Evolutionary conservation across 2,888 invertebrate genomes (phyloP).

Genomic region (Augochlorella aurata): DNA sequence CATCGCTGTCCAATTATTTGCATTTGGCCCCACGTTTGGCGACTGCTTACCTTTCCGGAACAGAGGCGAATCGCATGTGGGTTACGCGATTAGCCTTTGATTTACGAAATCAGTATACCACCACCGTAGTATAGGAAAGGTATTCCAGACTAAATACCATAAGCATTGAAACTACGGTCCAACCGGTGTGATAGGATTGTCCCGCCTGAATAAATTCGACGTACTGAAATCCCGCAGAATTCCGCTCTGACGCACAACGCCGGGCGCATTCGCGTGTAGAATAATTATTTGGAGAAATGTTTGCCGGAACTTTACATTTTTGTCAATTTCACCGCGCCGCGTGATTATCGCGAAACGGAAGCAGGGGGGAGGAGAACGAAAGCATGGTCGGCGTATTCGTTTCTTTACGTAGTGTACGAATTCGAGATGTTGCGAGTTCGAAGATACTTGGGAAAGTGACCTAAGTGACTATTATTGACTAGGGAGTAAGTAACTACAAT

Average conservation of each 20-base stretch:
- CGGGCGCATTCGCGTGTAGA: not conserved
- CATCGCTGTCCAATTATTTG: conserved; percentile 5
- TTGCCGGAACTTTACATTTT: not conserved
- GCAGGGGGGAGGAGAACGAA: no score
- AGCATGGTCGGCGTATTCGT: no score
- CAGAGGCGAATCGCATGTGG: conserved; percentile 42
- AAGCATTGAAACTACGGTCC: conserved; percentile 50
- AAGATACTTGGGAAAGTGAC: no score
- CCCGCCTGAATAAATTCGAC: conserved; percentile 41
- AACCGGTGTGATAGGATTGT: conserved; percentile 39
- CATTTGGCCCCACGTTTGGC: conserved; percentile 19
- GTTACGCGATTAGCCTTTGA: conserved; percentile 57
- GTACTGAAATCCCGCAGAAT: conserved; percentile 22
- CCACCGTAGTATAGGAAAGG: conserved; percentile 29
- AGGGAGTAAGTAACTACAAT: no score
- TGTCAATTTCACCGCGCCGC: not conserved
- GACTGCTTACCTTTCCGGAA: conserved; percentile 40
- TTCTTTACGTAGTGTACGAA: no score
- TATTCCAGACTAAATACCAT: conserved; percentile 55
- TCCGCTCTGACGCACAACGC: not conserved
- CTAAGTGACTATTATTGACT: no score
- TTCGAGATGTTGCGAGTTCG: no score
- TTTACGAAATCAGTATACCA: conserved; percentile 52
- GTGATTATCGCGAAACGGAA: not conserved
- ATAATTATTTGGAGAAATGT: not conserved